phyloP scores from a whole-genome alignment of 2,113 vertebrate genomes.

The Hemibates koningsi region DNA sequence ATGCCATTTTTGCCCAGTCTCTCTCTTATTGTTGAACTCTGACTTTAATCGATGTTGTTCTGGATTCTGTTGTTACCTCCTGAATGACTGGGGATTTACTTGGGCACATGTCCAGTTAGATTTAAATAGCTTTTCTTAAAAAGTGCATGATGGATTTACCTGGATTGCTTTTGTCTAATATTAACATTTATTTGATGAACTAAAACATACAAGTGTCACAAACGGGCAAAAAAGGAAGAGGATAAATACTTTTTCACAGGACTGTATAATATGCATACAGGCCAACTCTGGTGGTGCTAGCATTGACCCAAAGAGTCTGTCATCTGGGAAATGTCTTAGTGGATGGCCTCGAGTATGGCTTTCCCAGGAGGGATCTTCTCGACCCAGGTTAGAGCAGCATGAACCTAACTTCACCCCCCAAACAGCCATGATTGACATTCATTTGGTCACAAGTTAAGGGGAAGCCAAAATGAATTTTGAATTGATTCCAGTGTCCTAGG shows the following conservation, averaged over 20 bases:
- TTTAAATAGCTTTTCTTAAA: background rate
- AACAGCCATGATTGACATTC: background rate
- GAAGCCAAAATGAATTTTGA: background rate
- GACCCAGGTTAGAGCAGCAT: background rate
- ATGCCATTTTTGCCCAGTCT: background rate
- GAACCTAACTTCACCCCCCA: background rate
- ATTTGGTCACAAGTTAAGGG: background rate
- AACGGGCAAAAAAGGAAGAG: background rate
- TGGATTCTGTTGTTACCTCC: background rate
- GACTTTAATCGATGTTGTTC: background rate
- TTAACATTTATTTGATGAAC: background rate
- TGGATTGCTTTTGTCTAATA: background rate
- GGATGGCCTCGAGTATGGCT: fast-evolving
- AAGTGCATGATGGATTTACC: background rate
- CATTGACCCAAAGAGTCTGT: background rate
- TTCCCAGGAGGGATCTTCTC: background rate
- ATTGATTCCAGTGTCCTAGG: background rate
- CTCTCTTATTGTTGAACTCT: background rate
- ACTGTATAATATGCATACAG: background rate
- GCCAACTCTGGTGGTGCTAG: background rate
- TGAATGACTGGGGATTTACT: background rate
- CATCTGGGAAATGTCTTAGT: background rate
- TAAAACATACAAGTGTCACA: background rate
- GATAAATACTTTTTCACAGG: background rate
- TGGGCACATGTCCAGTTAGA: background rate